These are phyloP conservation scores for Cephus runcator DNA, from an alignment of 2,888 invertebrate species.

Conservation along the genomic window DNA sequence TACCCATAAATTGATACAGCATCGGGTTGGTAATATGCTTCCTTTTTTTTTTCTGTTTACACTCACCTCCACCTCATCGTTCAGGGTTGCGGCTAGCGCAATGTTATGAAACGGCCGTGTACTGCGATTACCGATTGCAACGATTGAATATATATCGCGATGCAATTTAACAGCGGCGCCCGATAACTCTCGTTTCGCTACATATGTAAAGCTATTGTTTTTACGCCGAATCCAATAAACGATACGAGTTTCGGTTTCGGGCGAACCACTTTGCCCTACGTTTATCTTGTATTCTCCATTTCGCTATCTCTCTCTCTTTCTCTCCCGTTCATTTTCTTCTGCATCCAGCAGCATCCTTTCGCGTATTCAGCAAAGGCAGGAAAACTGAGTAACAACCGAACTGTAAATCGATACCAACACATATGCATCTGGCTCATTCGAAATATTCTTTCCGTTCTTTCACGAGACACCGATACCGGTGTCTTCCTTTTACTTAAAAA, in stretches of 20 bases:
- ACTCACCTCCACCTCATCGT: background rate
- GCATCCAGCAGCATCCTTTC: background rate
- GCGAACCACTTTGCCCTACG: background rate
- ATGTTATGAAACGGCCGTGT: background rate
- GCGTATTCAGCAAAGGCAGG: background rate
- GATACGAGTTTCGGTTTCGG: constrained; percentile 25
- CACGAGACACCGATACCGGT: constrained; percentile 17
- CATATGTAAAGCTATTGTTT: constrained; percentile 35
- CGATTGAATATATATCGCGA: background rate
- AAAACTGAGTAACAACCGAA: constrained; percentile 6
- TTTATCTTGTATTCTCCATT: background rate
- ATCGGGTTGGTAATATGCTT: background rate
- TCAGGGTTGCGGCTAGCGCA: background rate
- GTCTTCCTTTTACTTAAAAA: background rate
- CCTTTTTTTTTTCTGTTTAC: background rate
- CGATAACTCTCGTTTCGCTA: background rate
- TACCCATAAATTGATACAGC: background rate
- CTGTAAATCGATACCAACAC: constrained; percentile 38
- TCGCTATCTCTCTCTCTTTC: constrained; percentile 11
- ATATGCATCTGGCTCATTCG: constrained; percentile 41
- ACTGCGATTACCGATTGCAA: background rate
- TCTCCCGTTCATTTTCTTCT: constrained; percentile 13
- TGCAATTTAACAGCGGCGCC: background rate
- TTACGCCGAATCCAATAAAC: constrained; percentile 51
- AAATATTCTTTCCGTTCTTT: constrained; percentile 50